Evolutionary conservation across 2,888 invertebrate genomes (phyloP), one percentile per base, ranked within the genome.

Genomic region (Trissoscelio sp.): DNA sequence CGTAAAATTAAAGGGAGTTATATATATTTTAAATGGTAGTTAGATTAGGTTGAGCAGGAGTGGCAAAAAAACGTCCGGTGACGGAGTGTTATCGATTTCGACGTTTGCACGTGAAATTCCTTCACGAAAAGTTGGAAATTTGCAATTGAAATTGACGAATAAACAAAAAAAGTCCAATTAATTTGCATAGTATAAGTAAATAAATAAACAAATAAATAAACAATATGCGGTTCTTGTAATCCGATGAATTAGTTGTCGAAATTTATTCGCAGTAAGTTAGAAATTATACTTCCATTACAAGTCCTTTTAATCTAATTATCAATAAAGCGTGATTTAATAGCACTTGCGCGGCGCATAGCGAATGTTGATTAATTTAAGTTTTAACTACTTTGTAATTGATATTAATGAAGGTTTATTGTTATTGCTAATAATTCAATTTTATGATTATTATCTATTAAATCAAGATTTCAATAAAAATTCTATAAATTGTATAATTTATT

Each of bases 231-330:
- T 3, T 34, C 7, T 9, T 4, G 9, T 9, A 4, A 44, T 11
- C 11, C 44, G 18, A 16, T 9, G 5, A 44, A 44, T 16, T 6
- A 12, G 12, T 39, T 34, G 4, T 34, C 44, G 2, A 1, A 7
- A 44, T 44, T 48, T 22, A 48, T 34, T 55, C 9, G 11, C 16
- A 34, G 16, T 7, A 14, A 5, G 12, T 37, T n/a, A 22, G 37
- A 6, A 57, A 37, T 57, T 39, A 20, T 37, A 12, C 22, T 39
- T 37, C n/a, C n/a, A 31, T 57, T 37, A 57, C 12, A 57, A 39
- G 39, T 57, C 18, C 20, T 57, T 57, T 57, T 57, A 57, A 57
- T 55, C 55, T 16, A 55, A 55, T 55, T 55, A 55, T 55, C 37
- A 37, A 55, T 34, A 16, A 55, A 55, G 37, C 18, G 37, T 28